Percentiles rank a stretch among this genome's conserved stretches.
These are phyloP conservation scores for Psammodynastes pulverulentus DNA, from an alignment of 2,113 vertebrate genomes.

Conservation along the genomic window DNA sequence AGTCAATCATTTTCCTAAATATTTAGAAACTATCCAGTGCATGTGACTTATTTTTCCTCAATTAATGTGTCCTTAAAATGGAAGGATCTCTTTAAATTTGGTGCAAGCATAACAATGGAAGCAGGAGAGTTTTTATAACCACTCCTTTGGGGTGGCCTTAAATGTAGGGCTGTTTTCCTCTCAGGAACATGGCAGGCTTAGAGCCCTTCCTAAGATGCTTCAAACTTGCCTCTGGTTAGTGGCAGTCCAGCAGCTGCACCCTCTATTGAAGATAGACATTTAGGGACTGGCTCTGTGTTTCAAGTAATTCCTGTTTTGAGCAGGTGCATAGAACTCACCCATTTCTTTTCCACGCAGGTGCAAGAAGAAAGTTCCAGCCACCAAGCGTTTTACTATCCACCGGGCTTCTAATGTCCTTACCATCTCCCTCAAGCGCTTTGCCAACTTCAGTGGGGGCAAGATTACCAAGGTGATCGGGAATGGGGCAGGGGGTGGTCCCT, in stretches of 20 bases:
- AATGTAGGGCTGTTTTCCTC: background rate
- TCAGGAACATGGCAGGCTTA: background rate
- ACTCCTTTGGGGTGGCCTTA: background rate
- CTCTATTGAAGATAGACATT: background rate
- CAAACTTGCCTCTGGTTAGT: background rate
- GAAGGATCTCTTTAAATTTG: background rate
- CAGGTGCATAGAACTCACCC: background rate
- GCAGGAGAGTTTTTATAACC: background rate
- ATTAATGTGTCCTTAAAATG: background rate
- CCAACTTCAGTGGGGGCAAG: conserved; percentile 88
- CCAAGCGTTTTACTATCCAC: conserved; percentile 91
- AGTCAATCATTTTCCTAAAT: background rate
- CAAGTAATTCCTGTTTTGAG: background rate
- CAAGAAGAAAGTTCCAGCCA: conserved; percentile 91
- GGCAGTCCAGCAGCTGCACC: background rate
- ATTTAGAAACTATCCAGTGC: background rate
- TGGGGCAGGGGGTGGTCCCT: background rate
- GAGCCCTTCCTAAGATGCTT: background rate
- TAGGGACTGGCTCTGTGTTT: background rate
- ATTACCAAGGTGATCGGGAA: conserved; percentile 83
- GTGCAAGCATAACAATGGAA: background rate
- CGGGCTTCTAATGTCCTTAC: conserved; percentile 88
- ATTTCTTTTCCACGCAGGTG: conserved; percentile 71
- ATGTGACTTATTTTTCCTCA: background rate
- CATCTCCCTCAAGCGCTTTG: conserved; percentile 90